Percentiles rank a stretch among this genome's conserved stretches.
These are phyloP conservation scores for Apistogramma diplotaenia DNA, from an alignment of 2,113 vertebrate species.

Conservation along the genomic window DNA sequence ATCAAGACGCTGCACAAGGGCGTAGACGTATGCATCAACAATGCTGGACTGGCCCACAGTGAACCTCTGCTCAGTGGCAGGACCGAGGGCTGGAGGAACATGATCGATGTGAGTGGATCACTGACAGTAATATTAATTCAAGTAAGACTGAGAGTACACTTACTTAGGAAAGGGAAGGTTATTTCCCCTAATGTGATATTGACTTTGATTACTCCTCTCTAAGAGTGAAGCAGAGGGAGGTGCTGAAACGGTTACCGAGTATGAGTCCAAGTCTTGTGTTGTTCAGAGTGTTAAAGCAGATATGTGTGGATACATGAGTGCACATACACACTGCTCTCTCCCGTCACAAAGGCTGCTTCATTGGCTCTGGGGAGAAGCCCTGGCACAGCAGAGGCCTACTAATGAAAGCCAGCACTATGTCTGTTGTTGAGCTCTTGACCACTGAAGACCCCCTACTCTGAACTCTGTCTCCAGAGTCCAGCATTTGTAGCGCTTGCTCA, in stretches of 20 bases:
- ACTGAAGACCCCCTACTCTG: slow-evolving; percentile 32
- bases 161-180: neutral
- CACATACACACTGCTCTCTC: slow-evolving; percentile 2
- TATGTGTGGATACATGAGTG: neutral
- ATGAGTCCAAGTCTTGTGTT: slow-evolving; percentile 15
- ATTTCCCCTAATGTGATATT: neutral
- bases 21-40: slow-evolving; percentile 96
- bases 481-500: slow-evolving; percentile 58
- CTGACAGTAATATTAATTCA: neutral
- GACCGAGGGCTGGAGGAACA: slow-evolving; percentile 91
- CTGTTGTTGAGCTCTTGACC: slow-evolving; percentile 60
- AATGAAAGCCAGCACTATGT: slow-evolving; percentile 61
- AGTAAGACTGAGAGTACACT: neutral
- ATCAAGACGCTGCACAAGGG: slow-evolving; percentile 88
- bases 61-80: slow-evolving; percentile 88
- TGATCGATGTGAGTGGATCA: slow-evolving; percentile 87
- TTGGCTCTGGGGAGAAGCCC: slow-evolving; percentile 26
- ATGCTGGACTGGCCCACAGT: slow-evolving; percentile 87
- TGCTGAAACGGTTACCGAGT: neutral
- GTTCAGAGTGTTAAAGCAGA: slow-evolving; percentile 4
- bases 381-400: slow-evolving; percentile 48
- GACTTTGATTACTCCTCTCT: neutral
- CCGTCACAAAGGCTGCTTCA: slow-evolving; percentile 30
- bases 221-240: neutral
- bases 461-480: slow-evolving; percentile 39